A percentile compares a stretch with the other conserved stretches of the same genome.
These are phyloP conservation scores for Sebastes dallii DNA, from an alignment of 2,797 vertebrate species.

Conservation along the genomic window DNA sequence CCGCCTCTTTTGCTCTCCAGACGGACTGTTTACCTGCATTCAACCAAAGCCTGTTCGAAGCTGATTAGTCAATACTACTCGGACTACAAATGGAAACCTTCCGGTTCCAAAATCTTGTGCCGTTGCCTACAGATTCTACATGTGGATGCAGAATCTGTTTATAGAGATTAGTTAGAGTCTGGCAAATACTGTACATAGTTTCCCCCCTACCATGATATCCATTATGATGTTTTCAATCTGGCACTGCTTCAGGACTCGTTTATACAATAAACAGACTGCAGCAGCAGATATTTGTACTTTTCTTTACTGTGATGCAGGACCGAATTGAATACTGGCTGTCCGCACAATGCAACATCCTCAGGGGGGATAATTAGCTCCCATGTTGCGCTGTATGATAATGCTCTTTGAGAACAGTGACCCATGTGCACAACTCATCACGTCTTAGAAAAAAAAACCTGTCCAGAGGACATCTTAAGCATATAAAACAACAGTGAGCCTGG, in stretches of 20 bases:
- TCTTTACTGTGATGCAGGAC: constrained; percentile 13
- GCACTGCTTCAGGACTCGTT: constrained; percentile 24
- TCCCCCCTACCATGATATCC: constrained; percentile 14
- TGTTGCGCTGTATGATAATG: constrained; percentile 8
- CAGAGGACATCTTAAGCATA: background rate
- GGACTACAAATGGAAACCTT: too few species aligned
- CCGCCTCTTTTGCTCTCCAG: too few species aligned
- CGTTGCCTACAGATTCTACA: too few species aligned
- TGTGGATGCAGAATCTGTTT: constrained; percentile 6
- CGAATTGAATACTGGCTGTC: constrained; percentile 8
- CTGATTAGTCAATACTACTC: too few species aligned
- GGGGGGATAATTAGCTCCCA: constrained; percentile 3
- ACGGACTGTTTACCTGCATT: too few species aligned
- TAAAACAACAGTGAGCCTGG: constrained; percentile 31
- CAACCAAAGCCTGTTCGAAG: too few species aligned
- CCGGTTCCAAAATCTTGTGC: too few species aligned
- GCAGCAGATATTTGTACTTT: constrained; percentile 10
- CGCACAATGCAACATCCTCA: background rate
- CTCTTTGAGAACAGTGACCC: constrained; percentile 21
- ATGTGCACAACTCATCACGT: constrained; percentile 31
- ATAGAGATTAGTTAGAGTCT: constrained; percentile 13
- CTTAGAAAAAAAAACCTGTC: background rate
- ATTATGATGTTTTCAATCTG: constrained; percentile 54
- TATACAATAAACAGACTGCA: constrained; percentile 21
- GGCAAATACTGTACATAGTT: constrained; percentile 27